Percentiles rank a stretch among this genome's conserved stretches.
phyloP scores from a whole-genome alignment of 1,140 invertebrate genomes.

The Drosophila bifasciata region DNA sequence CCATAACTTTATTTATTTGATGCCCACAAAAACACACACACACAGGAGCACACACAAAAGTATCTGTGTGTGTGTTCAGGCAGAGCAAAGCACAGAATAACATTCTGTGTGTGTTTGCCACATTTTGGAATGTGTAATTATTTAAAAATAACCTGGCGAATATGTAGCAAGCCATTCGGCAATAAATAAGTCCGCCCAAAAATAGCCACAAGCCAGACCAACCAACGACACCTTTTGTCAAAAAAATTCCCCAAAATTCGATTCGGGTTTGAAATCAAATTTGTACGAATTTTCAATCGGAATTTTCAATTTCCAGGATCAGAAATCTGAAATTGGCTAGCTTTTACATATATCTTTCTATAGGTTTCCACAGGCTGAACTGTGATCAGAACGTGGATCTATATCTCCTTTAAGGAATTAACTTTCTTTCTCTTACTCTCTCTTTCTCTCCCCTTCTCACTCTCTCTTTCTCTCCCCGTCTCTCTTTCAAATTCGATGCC shows the following conservation, averaged over 20 bases:
- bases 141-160: slow-evolving; percentile 78
- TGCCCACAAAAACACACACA: slow-evolving; percentile 33
- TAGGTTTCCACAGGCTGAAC: neutral
- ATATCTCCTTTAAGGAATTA: no score
- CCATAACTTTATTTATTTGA: slow-evolving; percentile 81
- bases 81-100: slow-evolving; percentile 43
- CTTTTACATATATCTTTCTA: neutral
- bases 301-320: no score
- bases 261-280: slow-evolving; percentile 4
- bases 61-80: slow-evolving; percentile 22
- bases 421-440: no score
- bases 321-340: no score
- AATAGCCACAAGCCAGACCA: slow-evolving; percentile 51
- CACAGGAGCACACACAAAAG: slow-evolving; percentile 34
- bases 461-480: no score
- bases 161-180: slow-evolving; percentile 69
- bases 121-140: slow-evolving; percentile 81
- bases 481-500: no score
- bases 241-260: slow-evolving; percentile 22
- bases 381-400: no score
- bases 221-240: slow-evolving; percentile 51
- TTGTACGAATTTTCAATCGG: no score
- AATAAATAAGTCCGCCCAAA: slow-evolving; percentile 71
- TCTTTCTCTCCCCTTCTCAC: no score
- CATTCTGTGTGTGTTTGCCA: slow-evolving; percentile 74